These are phyloP conservation scores for Caenorhabditis uteleia DNA, from an alignment of 2,888 invertebrate species.

Conservation along the genomic window DNA sequence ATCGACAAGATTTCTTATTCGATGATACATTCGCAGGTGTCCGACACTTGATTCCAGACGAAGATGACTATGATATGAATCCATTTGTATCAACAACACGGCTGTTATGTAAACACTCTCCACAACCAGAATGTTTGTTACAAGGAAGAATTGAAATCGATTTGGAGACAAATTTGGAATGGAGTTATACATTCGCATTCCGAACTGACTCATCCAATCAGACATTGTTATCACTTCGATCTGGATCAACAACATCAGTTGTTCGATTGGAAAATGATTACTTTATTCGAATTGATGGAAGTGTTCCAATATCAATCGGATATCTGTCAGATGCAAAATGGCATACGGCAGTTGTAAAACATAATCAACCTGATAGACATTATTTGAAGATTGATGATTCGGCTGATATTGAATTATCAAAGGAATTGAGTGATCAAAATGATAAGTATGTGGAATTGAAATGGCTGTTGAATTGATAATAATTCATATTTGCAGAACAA, in stretches of 20 bases:
- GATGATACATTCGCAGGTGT: constrained; percentile 35
- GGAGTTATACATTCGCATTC: constrained; percentile 45
- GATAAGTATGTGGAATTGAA: constrained; percentile 14
- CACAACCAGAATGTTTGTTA: constrained; percentile 31
- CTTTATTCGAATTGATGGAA: constrained; percentile 34
- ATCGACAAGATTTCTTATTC: constrained; percentile 31
- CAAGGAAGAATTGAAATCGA: constrained; percentile 30
- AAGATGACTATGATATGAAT: constrained; percentile 31
- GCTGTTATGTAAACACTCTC: constrained; percentile 31
- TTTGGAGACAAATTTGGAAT: constrained; percentile 33
- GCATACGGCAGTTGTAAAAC: constrained; percentile 38
- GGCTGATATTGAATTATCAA: constrained; percentile 20
- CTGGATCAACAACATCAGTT: constrained; percentile 10
- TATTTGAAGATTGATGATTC: constrained; percentile 27
- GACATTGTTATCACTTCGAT: constrained; percentile 34
- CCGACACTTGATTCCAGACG: constrained; percentile 43
- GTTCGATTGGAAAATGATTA: constrained; percentile 43
- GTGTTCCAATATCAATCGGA: constrained; percentile 21
- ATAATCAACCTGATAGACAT: constrained; percentile 22
- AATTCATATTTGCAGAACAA: constrained; percentile 14
- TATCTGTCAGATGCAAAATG: constrained; percentile 46
- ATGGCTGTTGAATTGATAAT: not conserved
- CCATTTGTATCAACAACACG: constrained; percentile 27
- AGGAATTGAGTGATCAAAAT: constrained; percentile 7
- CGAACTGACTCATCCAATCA: constrained; percentile 43